These are phyloP conservation scores for Belonocnema kinseyi DNA, from an alignment of 1,140 invertebrate species.

Conservation along the genomic window DNA sequence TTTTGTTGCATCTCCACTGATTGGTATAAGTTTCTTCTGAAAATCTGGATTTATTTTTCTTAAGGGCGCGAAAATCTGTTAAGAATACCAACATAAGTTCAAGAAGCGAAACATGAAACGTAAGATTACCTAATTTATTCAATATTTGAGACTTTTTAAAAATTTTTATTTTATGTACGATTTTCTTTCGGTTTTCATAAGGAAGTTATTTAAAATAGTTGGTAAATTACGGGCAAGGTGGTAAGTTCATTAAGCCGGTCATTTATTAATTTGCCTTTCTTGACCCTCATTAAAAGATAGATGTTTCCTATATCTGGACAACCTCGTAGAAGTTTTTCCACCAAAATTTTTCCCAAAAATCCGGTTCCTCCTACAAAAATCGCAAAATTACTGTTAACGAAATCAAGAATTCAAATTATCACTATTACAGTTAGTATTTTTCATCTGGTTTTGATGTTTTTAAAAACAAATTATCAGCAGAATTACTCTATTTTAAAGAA, in stretches of 20 bases:
- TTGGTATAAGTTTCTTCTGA: not conserved
- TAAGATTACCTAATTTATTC: no score
- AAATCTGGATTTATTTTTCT: not conserved
- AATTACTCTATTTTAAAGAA: no score
- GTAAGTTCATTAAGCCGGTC: conserved; percentile 62
- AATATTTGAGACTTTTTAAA: no score
- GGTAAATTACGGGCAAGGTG: conserved; percentile 40
- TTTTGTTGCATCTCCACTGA: not conserved
- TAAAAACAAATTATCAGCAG: no score
- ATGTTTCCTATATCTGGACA: conserved; percentile 78
- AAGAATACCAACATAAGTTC: not conserved
- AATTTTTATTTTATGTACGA: not conserved
- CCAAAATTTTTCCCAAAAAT: conserved; percentile 8
- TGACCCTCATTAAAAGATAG: conserved; percentile 78
- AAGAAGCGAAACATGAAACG: no score
- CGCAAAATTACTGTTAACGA: not conserved
- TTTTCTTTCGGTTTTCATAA: not conserved
- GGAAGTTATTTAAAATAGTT: not conserved
- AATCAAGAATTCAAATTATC: not conserved
- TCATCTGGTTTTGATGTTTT: no score
- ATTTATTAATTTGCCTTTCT: conserved; percentile 71
- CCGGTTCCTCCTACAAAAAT: conserved; percentile 8
- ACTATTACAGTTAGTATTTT: not conserved
- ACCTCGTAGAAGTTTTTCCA: conserved; percentile 68
- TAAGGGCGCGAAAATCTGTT: not conserved